phyloP scores from a whole-genome alignment of 2,113 vertebrate species.

The Macheiramphus alcinus region DNA sequence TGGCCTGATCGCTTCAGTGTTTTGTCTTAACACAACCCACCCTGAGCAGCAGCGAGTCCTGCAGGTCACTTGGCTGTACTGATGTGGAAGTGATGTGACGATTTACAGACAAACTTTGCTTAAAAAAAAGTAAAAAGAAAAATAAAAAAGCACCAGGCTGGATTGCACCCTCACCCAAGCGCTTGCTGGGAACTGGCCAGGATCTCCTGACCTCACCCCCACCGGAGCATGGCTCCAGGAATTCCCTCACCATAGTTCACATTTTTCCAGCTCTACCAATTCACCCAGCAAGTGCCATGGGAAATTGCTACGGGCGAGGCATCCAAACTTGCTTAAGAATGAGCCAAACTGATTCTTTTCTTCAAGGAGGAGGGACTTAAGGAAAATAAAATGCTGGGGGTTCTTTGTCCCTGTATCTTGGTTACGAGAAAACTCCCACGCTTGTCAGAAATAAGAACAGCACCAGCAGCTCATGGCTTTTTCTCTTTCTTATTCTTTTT shows the following conservation, averaged over 20 bases:
- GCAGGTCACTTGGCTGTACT: neutral
- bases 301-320: neutral
- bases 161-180: neutral
- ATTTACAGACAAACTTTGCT: neutral
- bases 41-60: neutral
- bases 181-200: conserved; percentile 24
- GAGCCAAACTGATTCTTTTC: conserved; percentile 26
- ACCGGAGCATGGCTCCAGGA: neutral
- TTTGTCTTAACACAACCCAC: neutral
- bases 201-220: conserved; percentile 24
- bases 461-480: conserved; percentile 12
- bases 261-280: conserved; percentile 38
- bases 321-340: conserved; percentile 34
- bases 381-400: conserved; percentile 46
- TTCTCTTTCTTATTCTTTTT: neutral
- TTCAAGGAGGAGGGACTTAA: conserved; percentile 48
- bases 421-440: conserved; percentile 66
- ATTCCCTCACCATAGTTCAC: conserved; percentile 41
- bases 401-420: conserved; percentile 68
- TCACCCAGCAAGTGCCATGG: conserved; percentile 20
- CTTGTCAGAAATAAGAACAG: conserved; percentile 57
- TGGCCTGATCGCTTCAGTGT: neutral
- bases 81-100: neutral
- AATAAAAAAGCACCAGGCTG: neutral
- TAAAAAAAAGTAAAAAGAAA: neutral